Percentiles rank a stretch among this genome's conserved stretches.
phyloP scores from a whole-genome alignment of 2,113 vertebrate genomes.

The Chaenogobius annularis region DNA sequence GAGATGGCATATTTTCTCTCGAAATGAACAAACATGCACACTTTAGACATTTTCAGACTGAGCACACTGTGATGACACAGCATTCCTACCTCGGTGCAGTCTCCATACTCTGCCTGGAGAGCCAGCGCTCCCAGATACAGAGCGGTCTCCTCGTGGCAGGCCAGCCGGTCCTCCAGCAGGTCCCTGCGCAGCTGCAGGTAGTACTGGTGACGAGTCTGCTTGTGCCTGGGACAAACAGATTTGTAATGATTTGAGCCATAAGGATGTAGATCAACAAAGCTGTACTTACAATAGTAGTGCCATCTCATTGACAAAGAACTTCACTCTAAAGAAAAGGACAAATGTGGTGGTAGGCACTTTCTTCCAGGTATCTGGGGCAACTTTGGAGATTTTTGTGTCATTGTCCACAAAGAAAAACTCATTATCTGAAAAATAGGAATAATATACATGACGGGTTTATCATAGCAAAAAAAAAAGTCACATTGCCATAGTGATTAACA shows the following conservation, averaged over 20 bases:
- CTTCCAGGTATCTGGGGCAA: constrained; percentile 87
- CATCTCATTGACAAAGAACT: constrained; percentile 84
- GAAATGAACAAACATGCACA: neutral
- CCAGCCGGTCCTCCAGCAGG: constrained; percentile 83
- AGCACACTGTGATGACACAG: neutral
- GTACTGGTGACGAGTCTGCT: constrained; percentile 84
- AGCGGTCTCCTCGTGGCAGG: constrained; percentile 81
- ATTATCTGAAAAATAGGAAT: constrained; percentile 72
- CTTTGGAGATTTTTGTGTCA: constrained; percentile 86
- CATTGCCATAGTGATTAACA: no score
- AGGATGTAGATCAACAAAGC: neutral
- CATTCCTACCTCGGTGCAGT: constrained; percentile 80
- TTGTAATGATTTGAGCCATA: no score
- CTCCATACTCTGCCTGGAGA: constrained; percentile 85
- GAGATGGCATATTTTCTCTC: neutral
- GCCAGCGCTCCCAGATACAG: constrained; percentile 84
- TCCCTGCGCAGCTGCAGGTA: constrained; percentile 92
- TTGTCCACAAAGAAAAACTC: constrained; percentile 91
- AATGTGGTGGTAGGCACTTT: constrained; percentile 82
- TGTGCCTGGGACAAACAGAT: constrained; percentile 73
- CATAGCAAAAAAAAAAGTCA: neutral
- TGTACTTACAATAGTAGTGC: constrained; percentile 83
- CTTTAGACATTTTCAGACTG: neutral
- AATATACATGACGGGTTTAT: neutral
- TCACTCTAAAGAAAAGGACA: constrained; percentile 85